phyloP scores from a whole-genome alignment of 2,797 vertebrate genomes.

The Aldrovandia affinis region DNA sequence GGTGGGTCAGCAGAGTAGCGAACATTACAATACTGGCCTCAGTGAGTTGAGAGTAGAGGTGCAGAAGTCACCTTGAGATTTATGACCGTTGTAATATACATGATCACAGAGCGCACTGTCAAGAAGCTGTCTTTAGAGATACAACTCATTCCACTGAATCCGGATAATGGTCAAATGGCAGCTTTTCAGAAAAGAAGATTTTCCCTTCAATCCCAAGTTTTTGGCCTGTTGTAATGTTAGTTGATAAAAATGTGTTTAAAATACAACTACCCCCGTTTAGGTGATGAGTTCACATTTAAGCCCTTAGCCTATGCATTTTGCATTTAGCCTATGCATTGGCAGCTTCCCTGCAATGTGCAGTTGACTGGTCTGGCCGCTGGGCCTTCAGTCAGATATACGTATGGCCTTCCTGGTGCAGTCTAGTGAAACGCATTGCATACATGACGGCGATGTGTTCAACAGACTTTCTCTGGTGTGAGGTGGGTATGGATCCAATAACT shows the following conservation, averaged over 20 bases:
- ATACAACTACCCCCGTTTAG: background rate
- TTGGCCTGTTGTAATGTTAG: background rate
- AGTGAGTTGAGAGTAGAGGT: background rate
- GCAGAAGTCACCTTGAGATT: background rate
- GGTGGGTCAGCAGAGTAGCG: background rate
- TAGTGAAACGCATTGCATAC: background rate
- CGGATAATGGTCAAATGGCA: background rate
- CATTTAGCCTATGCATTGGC: no score
- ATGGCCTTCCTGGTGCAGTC: background rate
- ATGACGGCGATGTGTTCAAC: background rate
- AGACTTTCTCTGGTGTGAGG: background rate
- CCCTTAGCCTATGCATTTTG: no score
- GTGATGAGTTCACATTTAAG: background rate
- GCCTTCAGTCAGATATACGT: no score
- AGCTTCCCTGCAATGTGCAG: no score
- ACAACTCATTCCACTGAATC: background rate
- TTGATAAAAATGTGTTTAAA: background rate
- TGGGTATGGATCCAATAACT: no score
- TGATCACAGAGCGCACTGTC: background rate
- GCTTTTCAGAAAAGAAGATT: background rate
- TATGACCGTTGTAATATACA: background rate
- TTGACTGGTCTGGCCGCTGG: background rate
- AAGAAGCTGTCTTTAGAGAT: background rate
- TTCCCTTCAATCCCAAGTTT: background rate
- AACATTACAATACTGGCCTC: no score